Base-by-base conservation (phyloP, 2,113 vertebrate genomes). In the Paedocypris sp. region DNA sequence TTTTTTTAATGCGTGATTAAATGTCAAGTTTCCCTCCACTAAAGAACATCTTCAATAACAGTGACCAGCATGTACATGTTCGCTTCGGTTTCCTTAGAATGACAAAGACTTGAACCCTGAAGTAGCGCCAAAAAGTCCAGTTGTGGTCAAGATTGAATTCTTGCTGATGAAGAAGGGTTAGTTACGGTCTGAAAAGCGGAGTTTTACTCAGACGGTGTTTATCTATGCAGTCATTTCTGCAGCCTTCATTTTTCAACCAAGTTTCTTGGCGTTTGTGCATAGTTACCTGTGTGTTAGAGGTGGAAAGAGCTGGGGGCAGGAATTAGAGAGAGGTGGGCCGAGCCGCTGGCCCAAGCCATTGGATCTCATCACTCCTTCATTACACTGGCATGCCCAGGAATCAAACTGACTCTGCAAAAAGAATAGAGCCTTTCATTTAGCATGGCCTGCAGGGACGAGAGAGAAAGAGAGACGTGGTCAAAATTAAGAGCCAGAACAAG, bases 361-460 rank as follows among this genome's bases (percentile, higher is more conserved):
- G 71, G 70, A 74, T 72, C 77, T 83, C 71, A 72, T 64, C 65
- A 62, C 63, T 50, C 33, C 25, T 59, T 78, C 67, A 71, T 74
- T 75, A 69, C 10, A 10, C 22, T 25, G 57, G 33, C 51, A 38
- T 42, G 60, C 32, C 38, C 53, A 50, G 29, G 48, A 47, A 43
- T 67, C 38, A 50, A 23, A 51, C 51, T 42, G 36, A 16, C 23
- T 51, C 22, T 42, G 62, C 13, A 23, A 46, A 61, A 47, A 60
- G 38, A 71, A 69, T 51, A 54, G 60, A 46, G 28, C 53, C 61
- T 69, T 74, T 74, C 49, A 71, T 59, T 12, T 26, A 53, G 32
- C 32, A 23, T 36, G 23, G 35, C 13, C 33, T 48, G 26, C 18
- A 41, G 19, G 33, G 16, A 4, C 13, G 46, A 22, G 25, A 51